These are phyloP conservation scores for Propsilocerus akamusi DNA, from an alignment of 1,140 invertebrate genomes.

Conservation along the genomic window DNA sequence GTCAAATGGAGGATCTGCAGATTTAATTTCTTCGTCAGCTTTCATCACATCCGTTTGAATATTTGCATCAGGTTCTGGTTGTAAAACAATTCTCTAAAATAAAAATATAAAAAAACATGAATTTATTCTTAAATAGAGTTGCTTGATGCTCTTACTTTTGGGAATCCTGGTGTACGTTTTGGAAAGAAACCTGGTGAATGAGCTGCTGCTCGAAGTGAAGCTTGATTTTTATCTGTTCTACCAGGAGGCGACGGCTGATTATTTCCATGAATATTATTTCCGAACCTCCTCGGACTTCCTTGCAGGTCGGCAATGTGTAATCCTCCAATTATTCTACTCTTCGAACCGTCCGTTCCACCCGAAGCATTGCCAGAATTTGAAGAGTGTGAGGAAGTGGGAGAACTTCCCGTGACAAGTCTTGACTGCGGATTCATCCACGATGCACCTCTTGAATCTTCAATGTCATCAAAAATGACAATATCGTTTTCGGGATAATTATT, in stretches of 20 bases:
- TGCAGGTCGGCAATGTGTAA: background rate
- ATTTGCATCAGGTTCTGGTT: background rate
- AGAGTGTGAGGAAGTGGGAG: background rate
- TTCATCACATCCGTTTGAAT: background rate
- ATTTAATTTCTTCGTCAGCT: background rate
- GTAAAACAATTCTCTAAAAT: background rate
- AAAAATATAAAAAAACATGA: background rate
- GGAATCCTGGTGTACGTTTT: background rate
- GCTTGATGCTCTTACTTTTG: background rate
- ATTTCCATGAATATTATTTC: background rate
- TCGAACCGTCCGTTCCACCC: background rate
- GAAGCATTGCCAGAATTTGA: background rate
- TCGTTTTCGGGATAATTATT: background rate
- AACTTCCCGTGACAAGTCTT: background rate
- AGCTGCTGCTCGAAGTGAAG: background rate
- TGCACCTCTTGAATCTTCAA: background rate
- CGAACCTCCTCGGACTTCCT: background rate
- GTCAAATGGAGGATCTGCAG: slow-evolving; percentile 34
- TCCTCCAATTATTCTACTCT: background rate
- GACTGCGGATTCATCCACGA: background rate
- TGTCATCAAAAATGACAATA: slow-evolving; percentile 1
- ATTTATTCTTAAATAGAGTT: background rate
- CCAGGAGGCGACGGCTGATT: background rate
- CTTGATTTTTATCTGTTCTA: background rate
- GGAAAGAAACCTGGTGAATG: background rate